phyloP scores from a whole-genome alignment of 2,113 vertebrate genomes.

The Eurypyga helias region DNA sequence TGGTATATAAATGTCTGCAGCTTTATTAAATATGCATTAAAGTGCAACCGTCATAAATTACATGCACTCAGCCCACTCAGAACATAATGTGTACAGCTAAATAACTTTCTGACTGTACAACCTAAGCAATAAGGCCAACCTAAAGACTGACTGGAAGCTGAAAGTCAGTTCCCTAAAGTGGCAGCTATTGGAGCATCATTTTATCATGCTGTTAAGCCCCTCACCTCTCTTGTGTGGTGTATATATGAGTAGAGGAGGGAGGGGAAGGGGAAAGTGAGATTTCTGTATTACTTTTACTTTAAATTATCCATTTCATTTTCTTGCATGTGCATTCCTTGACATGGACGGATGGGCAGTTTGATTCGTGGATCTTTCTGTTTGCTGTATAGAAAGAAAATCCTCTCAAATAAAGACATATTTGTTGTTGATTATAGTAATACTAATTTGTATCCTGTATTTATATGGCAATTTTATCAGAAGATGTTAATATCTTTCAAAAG shows the following conservation, averaged over 20 bases:
- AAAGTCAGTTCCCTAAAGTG: conserved; percentile 1
- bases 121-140: conserved; percentile 57
- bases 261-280: not conserved
- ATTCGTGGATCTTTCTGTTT: not conserved
- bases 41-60: conserved; percentile 75
- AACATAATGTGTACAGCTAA: conserved; percentile 70
- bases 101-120: conserved; percentile 73
- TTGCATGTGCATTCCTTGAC: not conserved
- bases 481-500: not conserved
- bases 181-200: conserved; percentile 8
- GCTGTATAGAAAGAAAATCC: not conserved
- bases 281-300: conserved; percentile 6
- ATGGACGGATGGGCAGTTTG: not conserved
- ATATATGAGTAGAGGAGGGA: not conserved
- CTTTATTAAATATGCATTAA: conserved; percentile 80
- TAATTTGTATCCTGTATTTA: not conserved
- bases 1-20: conserved; percentile 73
- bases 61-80: conserved; percentile 66
- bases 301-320: conserved; percentile 25
- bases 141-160: conserved; percentile 46
- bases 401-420: not conserved
- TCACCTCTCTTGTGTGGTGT: not conserved
- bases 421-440: not conserved
- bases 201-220: conserved; percentile 30
- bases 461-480: not conserved